Base-by-base conservation (phyloP, 2,113 vertebrate species). In the Ifrita kowaldi region DNA sequence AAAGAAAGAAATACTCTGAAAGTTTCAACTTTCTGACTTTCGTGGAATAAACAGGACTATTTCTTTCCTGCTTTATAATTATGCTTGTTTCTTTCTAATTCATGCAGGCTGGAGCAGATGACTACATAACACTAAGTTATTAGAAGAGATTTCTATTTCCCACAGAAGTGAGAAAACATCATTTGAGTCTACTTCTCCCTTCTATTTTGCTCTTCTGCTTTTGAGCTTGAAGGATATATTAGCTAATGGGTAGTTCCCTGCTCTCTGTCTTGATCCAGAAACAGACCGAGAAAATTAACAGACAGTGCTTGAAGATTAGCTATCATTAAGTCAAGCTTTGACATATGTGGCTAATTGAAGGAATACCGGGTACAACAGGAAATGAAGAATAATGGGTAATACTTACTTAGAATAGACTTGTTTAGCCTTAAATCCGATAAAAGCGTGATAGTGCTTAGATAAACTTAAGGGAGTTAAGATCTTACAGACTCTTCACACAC, bases 231-330 rank as follows among this genome's bases (percentile, higher is more conserved):
- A 79, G 27, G n/a, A 83, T 89, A 62, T 87, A 75, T 87, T 76
- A 94, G 30, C 46, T 94, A 89, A 84, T 62, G 32, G 62, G 93
- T 56, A 89, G 65, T 65, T 94, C 53, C 24, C 81, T 74, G 50
- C 50, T 93, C 70, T 87, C 65, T 69, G 6, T 91, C 84, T 95
- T 95, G 78, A 96, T 93, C 67, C 62, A 91, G 91, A 96, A 93
- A 82, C 37, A 90, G 73, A 89, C 35, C 94, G 77, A 60, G 59
- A 87, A 95, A 97, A 94, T 89, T 89, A 91, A 82, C 65, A 93
- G 89, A 59, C 28, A 63, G 37, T 76, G 28, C 84, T 65, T 85
- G 67, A 87, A 89, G 59, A 95, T 95, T 84, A 95, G 70, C 70
- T 91, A 57, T 91, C 93, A 79, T 93, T 94, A 83, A 89, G 37